Conservation (phyloP, 2,113 vertebrate species). For the Rhea americana region DNA sequence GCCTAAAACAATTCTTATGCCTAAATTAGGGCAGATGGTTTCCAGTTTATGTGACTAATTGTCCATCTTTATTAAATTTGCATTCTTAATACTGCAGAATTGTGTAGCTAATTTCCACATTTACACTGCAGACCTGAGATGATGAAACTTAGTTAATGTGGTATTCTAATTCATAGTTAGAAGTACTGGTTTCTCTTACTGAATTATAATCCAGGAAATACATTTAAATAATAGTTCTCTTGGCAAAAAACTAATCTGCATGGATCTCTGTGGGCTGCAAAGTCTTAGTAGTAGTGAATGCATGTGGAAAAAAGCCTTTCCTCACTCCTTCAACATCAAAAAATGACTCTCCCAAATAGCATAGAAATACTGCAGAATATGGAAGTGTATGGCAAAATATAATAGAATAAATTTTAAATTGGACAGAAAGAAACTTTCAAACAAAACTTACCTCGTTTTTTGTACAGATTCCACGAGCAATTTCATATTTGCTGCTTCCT, state of each 20-base stretch:
- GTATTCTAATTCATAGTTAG: background rate
- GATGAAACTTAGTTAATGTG: background rate
- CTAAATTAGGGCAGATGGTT: background rate
- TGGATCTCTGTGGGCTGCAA: background rate
- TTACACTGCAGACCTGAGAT: background rate
- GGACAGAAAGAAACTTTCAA: background rate
- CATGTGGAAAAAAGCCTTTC: background rate
- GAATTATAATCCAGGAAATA: background rate
- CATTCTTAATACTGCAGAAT: background rate
- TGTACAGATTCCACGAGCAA: conserved; percentile 25
- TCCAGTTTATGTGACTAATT: background rate
- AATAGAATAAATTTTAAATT: background rate
- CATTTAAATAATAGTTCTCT: background rate
- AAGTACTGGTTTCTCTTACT: background rate
- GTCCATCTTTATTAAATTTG: background rate
- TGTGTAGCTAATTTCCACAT: background rate
- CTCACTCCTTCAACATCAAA: background rate
- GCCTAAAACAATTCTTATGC: background rate
- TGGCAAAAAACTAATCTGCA: background rate
- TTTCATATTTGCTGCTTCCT: background rate
- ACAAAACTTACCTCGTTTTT: conserved; percentile 47
- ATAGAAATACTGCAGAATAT: background rate
- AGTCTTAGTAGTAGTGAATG: background rate
- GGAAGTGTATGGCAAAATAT: background rate
- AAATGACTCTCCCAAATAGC: background rate